Base-by-base conservation (phyloP, 2,113 vertebrate genomes). In the Paraplagusia blochii region DNA sequence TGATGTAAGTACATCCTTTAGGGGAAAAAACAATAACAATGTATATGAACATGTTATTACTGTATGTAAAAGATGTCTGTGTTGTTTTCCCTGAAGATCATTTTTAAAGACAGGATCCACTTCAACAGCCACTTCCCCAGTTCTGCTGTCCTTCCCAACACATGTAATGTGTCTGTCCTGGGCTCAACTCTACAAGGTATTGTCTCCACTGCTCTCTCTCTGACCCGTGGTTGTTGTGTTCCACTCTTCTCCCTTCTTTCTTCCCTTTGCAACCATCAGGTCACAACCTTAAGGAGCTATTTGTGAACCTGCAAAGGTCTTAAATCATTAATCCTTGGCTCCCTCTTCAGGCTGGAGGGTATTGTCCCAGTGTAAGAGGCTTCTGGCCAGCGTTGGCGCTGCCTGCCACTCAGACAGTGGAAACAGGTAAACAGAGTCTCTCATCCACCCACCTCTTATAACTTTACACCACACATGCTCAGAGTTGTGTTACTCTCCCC, bases 381-480 rank as follows among this genome's bases (percentile, higher is more conserved):
- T 98, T 63, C 82, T 93, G 14, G 96, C 95, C 76, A 98, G 97
- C 0, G 91, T 97, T 0, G 97, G 97, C 0, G 94, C 97, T 1
- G 93, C 95, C 19, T 98, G 97, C 89, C 97, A 98, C 84, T 95
- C 96, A 1, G 90, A 93, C 77, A 87, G 87, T 0, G 90, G 82
- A 18, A 90, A 95, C 80, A 85, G 86, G 96, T 98, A 78, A 88
- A 60, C 39, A 10, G 2, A 58, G 39, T 11, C 7, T 6, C 39
- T 51, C 52, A 34, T 53, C 58, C 22, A 29, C 22, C 22, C 6
- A 4, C 2, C 22, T n/a, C 22, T 29, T 29, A 2, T 29, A 29
- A 29, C 22, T 29, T 29, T 29, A 29, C 22, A 29, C 22, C 22
- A 29, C 22, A 29, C 22, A 29, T 29, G 22, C 22, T 29, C 9